Evolutionary conservation across 2,888 invertebrate genomes (phyloP), one percentile per base, ranked within the genome.

Genomic region (Dioctria linearis): DNA sequence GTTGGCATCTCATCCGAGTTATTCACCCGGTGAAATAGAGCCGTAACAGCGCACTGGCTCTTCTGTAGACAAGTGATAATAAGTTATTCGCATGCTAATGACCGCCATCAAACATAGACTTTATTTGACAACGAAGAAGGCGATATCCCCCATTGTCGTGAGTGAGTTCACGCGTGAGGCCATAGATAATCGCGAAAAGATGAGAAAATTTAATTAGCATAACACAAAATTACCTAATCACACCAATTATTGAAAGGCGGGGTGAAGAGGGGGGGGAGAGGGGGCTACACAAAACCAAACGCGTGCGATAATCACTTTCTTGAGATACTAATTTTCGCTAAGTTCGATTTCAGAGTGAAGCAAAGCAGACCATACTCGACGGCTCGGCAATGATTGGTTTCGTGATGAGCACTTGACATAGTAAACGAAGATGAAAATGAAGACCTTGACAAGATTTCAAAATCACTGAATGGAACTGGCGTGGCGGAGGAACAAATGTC

Each of bases 361-460:
- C 69, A 51, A 3, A 54, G 51, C 39, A 39, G 39, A 25, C 25
- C 25, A 0, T 0, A 25, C 25, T 2, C 25, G n/a, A n/a, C n/a
- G 25, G 39, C 51, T 39, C 9, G 9, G 54, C 49, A 37, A 49
- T 51, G 39, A 39, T 51, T 42, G 40, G 49, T 43, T 40, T n/a
- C 54, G 4, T 51, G 51, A 40, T 42, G 75, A 13, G 54, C 61
- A 49, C 76, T 46, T 61, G 39, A 46, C 76, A 76, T 63, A 76
- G 76, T 54, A 76, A 51, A 73, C 13, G 73, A 73, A 59, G 73
- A 73, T 42, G 73, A 73, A 73, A 73, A 73, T 73, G 54, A 73
- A 73, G 73, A 73, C 59, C 73, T 73, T 73, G 73, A 73, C 73
- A 73, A 73, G 73, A 59, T 73, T 73, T 59, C 57, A 59, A 59